Conservation (phyloP, 2,797 vertebrate species). For the Phataginus tetradactyla region DNA sequence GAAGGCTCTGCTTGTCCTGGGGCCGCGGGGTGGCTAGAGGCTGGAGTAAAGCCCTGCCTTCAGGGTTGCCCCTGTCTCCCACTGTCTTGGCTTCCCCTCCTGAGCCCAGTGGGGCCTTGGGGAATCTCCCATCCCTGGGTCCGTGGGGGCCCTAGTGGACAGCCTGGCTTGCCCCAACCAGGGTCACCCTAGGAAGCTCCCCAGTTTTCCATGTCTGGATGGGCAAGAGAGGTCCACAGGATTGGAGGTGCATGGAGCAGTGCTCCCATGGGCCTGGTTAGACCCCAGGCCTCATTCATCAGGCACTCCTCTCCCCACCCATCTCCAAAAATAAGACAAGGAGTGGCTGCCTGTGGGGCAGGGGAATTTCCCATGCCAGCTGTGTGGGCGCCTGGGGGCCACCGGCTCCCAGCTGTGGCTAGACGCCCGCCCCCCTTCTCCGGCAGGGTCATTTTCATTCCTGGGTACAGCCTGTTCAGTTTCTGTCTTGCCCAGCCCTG, state of each 20-base stretch:
- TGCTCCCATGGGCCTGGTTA: neutral
- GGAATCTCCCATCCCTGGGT: fast-evolving
- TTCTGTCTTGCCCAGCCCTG: neutral
- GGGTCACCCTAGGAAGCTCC: neutral
- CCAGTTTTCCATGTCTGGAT: neutral
- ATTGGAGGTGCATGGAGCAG: neutral
- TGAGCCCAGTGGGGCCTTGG: neutral
- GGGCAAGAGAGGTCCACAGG: neutral
- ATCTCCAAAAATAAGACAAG: neutral
- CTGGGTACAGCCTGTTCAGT: conserved; percentile 43
- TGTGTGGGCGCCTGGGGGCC: neutral
- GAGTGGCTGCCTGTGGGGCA: fast-evolving
- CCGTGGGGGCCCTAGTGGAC: fast-evolving
- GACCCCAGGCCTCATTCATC: neutral
- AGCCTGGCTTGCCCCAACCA: neutral
- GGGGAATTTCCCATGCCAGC: neutral
- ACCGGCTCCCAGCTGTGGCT: neutral
- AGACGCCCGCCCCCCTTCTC: neutral
- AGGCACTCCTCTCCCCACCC: neutral
- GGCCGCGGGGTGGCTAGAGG: too few species aligned
- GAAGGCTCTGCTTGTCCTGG: neutral
- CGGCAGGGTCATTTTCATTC: conserved; percentile 9
- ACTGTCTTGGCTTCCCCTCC: fast-evolving
- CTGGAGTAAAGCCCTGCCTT: fast-evolving
- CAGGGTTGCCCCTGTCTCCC: fast-evolving